Percentiles rank a stretch among this genome's conserved stretches.
These are phyloP conservation scores for Halcyon malimbica DNA, from an alignment of 2,113 vertebrate species.

Conservation along the genomic window DNA sequence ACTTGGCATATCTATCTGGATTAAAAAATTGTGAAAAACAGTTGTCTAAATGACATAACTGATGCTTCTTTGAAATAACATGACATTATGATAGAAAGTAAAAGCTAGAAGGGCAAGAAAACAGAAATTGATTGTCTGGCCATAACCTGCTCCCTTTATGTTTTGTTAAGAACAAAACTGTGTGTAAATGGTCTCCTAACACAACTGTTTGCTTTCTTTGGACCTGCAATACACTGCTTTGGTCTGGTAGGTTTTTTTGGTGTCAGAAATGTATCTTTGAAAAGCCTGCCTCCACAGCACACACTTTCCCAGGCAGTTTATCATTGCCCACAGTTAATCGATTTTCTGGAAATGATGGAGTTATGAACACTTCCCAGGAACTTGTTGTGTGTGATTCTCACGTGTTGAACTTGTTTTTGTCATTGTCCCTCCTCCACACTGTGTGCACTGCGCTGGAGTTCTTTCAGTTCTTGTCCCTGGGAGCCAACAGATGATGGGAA, in stretches of 20 bases:
- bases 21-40: not conserved
- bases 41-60: not conserved
- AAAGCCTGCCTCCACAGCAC: not conserved
- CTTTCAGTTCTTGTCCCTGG: not conserved
- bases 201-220: not conserved
- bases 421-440: not conserved
- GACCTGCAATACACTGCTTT: not conserved
- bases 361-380: not conserved
- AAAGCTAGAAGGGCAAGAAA: not conserved
- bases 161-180: not conserved
- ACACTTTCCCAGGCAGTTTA: slow-evolving; percentile 2
- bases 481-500: not conserved
- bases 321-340: slow-evolving; percentile 16
- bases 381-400: not conserved
- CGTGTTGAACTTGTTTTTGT: slow-evolving; percentile 24
- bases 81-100: not conserved
- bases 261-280: not conserved
- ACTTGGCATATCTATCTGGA: not conserved
- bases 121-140: not conserved
- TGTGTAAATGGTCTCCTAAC: not conserved
- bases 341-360: slow-evolving; percentile 2
- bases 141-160: not conserved
- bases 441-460: not conserved
- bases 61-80: not conserved
- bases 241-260: not conserved